phyloP scores from a whole-genome alignment of 2,113 vertebrate genomes.

The Xiphophorus hellerii region DNA sequence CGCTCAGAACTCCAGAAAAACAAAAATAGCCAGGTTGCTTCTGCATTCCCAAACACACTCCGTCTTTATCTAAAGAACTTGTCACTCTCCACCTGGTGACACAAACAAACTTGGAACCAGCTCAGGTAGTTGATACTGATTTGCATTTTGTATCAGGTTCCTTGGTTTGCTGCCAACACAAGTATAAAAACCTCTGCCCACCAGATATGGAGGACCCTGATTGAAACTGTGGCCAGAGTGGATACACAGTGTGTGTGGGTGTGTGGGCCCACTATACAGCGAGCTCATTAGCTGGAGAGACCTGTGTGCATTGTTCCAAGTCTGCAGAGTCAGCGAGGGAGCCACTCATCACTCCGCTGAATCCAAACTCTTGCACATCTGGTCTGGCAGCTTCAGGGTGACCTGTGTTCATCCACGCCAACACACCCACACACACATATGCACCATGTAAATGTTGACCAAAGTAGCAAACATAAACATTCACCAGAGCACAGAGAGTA shows the following conservation, averaged over 20 bases:
- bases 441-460: slow-evolving; percentile 45
- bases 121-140: slow-evolving; percentile 68
- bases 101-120: slow-evolving; percentile 68
- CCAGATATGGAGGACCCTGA: slow-evolving; percentile 67
- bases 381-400: slow-evolving; percentile 74
- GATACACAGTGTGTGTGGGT: slow-evolving; percentile 46
- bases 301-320: slow-evolving; percentile 78
- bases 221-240: slow-evolving; percentile 70
- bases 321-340: slow-evolving; percentile 78
- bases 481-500: slow-evolving; percentile 34
- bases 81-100: slow-evolving; percentile 65
- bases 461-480: slow-evolving; percentile 43
- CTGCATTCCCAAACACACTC: slow-evolving; percentile 41
- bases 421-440: slow-evolving; percentile 28
- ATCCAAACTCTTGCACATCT: slow-evolving; percentile 75
- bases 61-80: slow-evolving; percentile 52
- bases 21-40: slow-evolving; percentile 54
- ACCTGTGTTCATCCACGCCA: slow-evolving; percentile 51
- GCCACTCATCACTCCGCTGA: slow-evolving; percentile 72
- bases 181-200: slow-evolving; percentile 63
- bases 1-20: slow-evolving; percentile 36
- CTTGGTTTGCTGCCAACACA: slow-evolving; percentile 64
- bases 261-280: slow-evolving; percentile 59
- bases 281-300: slow-evolving; percentile 79
- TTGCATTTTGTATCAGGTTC: slow-evolving; percentile 74